Evolutionary conservation across 1,140 invertebrate species (phyloP), one percentile per base, ranked within the genome.

Genomic region (Eulimnadia texana): DNA sequence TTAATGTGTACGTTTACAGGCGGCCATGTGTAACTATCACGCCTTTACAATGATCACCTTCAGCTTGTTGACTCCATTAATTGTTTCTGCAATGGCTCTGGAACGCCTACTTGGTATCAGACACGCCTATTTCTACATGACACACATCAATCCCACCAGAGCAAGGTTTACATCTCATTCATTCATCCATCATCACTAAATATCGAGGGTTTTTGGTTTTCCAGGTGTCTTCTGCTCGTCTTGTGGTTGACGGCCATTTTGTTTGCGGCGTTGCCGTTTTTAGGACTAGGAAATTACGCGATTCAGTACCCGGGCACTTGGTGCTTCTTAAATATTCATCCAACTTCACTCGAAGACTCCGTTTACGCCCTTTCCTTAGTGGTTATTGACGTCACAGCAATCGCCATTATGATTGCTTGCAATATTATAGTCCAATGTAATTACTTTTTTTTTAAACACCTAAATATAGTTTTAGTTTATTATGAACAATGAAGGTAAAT

Each of bases 311-410:
- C 74, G 0, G 66, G 68, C 10, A 74, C 73, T 23, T 75, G 74
- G 74, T 75, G 74, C 58, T 75, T 73, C 62, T 63, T 74, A 10
- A 71, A 75, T 67, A 70, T 73, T 50, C 72, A 73, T 62, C 64
- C 67, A 22, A 50, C 60, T 20, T 51, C 64, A 9, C 60, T 66
- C 3, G 49, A 68, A 10, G 56, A 66, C 23, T 66, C 64, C 11
- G 56, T 67, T 19, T 73, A 72, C 62, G 67, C 66, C 6, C 68
- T 67, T 60, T 58, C 67, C 1, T 73, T 72, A 63, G 67, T 70
- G 9, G 60, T 62, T 19, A 11, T 72, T 6, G 71, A 69, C 60
- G 61, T 73, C 9, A 10, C 66, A 19, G 63, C 71, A 1, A 69
- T 73, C 13, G 19, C 67, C 0, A 58, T 70, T n/a, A 72, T 72